These are phyloP conservation scores for Conistra vaccinii DNA, from an alignment of 2,888 invertebrate species.

Conservation along the genomic window DNA sequence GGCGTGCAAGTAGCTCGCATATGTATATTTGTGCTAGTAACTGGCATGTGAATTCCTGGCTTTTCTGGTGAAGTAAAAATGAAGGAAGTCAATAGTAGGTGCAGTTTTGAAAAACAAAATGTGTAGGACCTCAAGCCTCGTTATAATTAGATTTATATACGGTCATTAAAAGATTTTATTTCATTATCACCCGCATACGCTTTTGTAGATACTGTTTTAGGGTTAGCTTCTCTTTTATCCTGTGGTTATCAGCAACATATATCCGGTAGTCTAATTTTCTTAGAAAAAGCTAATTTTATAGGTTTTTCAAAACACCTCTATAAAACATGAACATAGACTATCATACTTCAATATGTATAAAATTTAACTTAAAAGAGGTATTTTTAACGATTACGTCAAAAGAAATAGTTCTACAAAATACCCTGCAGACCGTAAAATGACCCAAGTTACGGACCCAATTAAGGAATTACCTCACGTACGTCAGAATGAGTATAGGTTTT, in stretches of 20 bases:
- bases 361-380: neutral
- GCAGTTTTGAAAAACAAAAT: no score
- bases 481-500: constrained; percentile 42
- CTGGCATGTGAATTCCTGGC: no score
- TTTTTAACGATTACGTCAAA: neutral
- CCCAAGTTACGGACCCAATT: constrained; percentile 35
- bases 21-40: no score
- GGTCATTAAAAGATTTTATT: no score
- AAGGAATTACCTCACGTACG: constrained; percentile 46
- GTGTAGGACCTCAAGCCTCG: neutral
- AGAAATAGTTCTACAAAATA: constrained; percentile 6
- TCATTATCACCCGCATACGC: neutral
- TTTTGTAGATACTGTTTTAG: neutral
- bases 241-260: neutral
- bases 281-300: neutral
- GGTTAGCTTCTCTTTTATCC: neutral
- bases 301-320: neutral
- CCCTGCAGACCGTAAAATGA: constrained; percentile 11
- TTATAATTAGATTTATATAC: no score
- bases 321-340: no score
- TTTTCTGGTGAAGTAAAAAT: neutral
- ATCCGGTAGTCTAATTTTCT: neutral
- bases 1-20: no score
- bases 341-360: neutral
- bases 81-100: no score